A percentile compares a stretch with the other conserved stretches of the same genome.
These are phyloP conservation scores for Nebria ingens DNA, from an alignment of 1,140 invertebrate species.

Conservation along the genomic window DNA sequence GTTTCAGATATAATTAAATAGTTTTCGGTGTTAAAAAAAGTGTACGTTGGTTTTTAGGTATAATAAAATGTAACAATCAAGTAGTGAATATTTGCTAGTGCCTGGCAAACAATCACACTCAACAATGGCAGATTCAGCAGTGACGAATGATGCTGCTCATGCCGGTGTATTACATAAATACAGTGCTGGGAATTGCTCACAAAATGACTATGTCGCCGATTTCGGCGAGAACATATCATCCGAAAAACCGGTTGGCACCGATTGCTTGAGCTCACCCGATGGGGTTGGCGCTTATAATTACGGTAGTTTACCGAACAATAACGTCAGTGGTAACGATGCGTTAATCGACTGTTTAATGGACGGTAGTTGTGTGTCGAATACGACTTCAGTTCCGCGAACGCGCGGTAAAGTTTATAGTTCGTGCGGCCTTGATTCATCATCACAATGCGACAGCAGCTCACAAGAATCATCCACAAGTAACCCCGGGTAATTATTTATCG, in stretches of 20 bases:
- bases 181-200: background rate
- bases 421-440: background rate
- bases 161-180: background rate
- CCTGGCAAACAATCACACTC: too few relatives aligned
- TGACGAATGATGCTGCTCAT: background rate
- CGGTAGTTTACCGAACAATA: background rate
- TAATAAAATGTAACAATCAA: too few relatives aligned
- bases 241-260: background rate
- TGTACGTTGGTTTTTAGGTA: too few relatives aligned
- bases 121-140: conserved; percentile 1
- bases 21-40: too few relatives aligned
- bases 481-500: background rate
- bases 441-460: background rate
- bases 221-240: conserved; percentile 1
- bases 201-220: background rate
- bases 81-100: too few relatives aligned
- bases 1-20: too few relatives aligned
- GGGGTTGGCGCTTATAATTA: background rate
- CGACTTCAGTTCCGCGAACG: background rate
- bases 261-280: background rate
- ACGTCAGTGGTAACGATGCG: background rate
- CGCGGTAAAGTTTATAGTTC: background rate
- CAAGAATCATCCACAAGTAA: background rate
- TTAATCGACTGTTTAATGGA: background rate
- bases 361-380: background rate